These are phyloP conservation scores for Harpegnathos saltator DNA, from an alignment of 1,140 invertebrate species.

Conservation along the genomic window DNA sequence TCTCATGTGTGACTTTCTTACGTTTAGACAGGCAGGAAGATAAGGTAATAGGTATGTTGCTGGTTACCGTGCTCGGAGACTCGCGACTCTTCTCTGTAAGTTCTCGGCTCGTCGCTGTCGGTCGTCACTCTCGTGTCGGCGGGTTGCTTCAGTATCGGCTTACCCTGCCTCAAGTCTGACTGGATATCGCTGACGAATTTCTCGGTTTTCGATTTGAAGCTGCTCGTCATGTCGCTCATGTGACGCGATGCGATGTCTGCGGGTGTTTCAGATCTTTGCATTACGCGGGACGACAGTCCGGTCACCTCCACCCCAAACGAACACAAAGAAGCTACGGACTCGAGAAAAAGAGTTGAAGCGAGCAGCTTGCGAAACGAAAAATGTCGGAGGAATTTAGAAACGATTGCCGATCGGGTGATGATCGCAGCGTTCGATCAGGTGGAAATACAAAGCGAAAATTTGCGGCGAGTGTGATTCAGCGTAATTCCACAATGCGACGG, in stretches of 20 bases:
- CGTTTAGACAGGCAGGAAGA: background rate
- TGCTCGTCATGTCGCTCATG: slow-evolving; percentile 89
- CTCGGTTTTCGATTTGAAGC: slow-evolving; percentile 90
- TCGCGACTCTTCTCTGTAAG: slow-evolving; percentile 90
- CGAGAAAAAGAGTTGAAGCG: slow-evolving; percentile 32
- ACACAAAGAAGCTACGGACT: slow-evolving; percentile 3
- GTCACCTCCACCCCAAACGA: slow-evolving; percentile 34
- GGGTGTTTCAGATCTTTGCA: slow-evolving; percentile 77
- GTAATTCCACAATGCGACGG: background rate
- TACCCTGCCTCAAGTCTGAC: slow-evolving; percentile 87
- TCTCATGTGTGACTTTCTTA: background rate
- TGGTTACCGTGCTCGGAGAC: slow-evolving; percentile 90
- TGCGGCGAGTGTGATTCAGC: background rate
- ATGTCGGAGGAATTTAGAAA: background rate
- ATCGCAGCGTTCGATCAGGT: no score
- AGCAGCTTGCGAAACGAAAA: slow-evolving; percentile 6
- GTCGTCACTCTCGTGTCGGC: slow-evolving; percentile 79
- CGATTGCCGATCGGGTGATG: no score
- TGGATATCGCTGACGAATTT: slow-evolving; percentile 90
- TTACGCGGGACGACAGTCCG: slow-evolving; percentile 59
- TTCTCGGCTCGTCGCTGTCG: slow-evolving; percentile 87
- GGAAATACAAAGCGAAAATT: background rate
- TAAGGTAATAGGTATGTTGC: slow-evolving; percentile 30
- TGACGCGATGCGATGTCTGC: slow-evolving; percentile 88
- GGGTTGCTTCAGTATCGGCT: slow-evolving; percentile 86